Percentiles rank a stretch among this genome's conserved stretches.
Conservation (phyloP, 2,113 vertebrate species). For the Calonectris borealis region DNA sequence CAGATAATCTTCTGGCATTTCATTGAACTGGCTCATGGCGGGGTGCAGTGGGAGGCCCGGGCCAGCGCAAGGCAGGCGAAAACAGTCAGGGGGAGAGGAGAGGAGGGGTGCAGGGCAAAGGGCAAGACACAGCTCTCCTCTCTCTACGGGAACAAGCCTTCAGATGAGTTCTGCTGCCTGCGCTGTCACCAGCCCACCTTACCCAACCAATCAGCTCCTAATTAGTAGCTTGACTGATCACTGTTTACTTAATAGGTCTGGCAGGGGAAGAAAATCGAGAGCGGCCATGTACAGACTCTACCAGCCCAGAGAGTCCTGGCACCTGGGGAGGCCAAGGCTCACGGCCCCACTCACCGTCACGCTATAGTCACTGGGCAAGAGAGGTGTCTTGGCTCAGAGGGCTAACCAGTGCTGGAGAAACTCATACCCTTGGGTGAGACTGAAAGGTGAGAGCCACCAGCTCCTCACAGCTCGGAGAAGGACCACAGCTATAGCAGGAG, state of each 20-base stretch:
- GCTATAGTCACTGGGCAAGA: neutral
- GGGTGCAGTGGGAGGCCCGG: neutral
- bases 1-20: neutral
- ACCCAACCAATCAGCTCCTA: fast-evolving
- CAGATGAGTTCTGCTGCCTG: neutral
- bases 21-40: neutral
- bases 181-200: neutral
- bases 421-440: neutral
- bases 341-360: fast-evolving
- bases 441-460: fast-evolving
- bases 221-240: neutral
- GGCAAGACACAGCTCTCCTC: neutral
- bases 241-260: neutral
- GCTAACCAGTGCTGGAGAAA: neutral
- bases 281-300: neutral
- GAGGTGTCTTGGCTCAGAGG: neutral
- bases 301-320: neutral
- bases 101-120: neutral
- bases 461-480: neutral
- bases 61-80: neutral
- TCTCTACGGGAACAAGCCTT: neutral
- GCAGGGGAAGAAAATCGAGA: neutral
- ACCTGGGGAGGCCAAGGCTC: neutral
- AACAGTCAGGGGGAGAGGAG: neutral
- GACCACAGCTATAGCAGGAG: no score